Conservation (phyloP, 2,797 vertebrate genomes). For the Pipistrellus nathusii region DNA sequence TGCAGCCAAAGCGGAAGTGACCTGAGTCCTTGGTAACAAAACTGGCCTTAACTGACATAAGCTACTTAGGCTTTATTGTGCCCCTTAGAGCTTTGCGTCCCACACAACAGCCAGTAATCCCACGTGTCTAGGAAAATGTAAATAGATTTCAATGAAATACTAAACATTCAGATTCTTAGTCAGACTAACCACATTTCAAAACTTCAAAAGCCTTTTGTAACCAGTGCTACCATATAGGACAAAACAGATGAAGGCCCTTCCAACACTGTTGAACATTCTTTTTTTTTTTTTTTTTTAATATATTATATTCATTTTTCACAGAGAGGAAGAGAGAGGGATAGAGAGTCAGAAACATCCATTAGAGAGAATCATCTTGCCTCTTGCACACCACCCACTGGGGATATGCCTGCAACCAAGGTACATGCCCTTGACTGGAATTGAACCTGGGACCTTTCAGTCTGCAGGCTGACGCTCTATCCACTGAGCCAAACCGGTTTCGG, state of each 20-base stretch:
- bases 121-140: not conserved
- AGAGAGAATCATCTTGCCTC: too few species aligned
- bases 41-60: not conserved
- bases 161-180: constrained; percentile 21
- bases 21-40: not conserved
- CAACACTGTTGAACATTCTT: not conserved
- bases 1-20: not conserved
- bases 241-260: not conserved
- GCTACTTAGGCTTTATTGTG: not conserved
- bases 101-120: not conserved
- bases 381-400: too few species aligned
- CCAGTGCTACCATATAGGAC: not conserved
- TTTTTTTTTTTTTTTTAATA: too few species aligned
- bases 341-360: too few species aligned
- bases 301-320: too few species aligned
- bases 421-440: too few species aligned
- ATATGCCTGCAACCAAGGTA: too few species aligned
- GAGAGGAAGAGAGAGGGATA: too few species aligned
- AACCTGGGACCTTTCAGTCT: too few species aligned
- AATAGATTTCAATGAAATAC: not conserved
- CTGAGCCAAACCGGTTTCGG: too few species aligned
- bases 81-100: not conserved
- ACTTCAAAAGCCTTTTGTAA: not conserved
- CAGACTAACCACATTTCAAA: not conserved
- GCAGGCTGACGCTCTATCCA: too few species aligned